phyloP scores from a whole-genome alignment of 2,888 invertebrate species.

The Hemicrepidius hirtus region DNA sequence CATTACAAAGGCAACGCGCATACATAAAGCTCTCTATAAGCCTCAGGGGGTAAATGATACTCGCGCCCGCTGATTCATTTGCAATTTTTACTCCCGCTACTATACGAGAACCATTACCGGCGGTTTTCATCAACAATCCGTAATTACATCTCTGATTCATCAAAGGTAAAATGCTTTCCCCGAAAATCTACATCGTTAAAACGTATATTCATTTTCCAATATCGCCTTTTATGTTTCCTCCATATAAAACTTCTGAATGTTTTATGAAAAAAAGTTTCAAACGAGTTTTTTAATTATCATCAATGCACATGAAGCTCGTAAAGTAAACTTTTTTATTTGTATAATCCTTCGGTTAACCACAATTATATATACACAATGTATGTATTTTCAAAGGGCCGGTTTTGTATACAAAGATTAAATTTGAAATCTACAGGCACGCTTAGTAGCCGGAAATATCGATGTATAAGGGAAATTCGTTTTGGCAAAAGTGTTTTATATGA shows the following conservation, averaged over 20 bases:
- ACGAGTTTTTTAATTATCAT: slow-evolving; percentile 28
- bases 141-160: slow-evolving; percentile 33
- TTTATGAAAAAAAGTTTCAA: slow-evolving; percentile 13
- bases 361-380: slow-evolving; percentile 2
- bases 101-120: slow-evolving; percentile 15
- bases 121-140: slow-evolving; percentile 30
- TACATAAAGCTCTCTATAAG: slow-evolving; percentile 30
- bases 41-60: slow-evolving; percentile 44
- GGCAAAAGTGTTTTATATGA: slow-evolving; percentile 44
- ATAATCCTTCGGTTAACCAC: background rate
- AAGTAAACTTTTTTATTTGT: slow-evolving; percentile 8
- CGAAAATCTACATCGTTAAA: slow-evolving; percentile 12
- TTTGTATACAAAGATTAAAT: slow-evolving; percentile 10
- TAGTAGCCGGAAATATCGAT: slow-evolving; percentile 30
- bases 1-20: slow-evolving; percentile 45
- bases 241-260: background rate
- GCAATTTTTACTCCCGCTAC: slow-evolving; percentile 18
- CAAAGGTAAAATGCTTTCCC: slow-evolving; percentile 25
- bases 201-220: slow-evolving; percentile 12
- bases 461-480: slow-evolving; percentile 29
- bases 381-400: background rate
- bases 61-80: slow-evolving; percentile 33
- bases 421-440: slow-evolving; percentile 4
- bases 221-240: background rate
- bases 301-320: background rate